These are phyloP conservation scores for Entomobrya proxima DNA, from an alignment of 2,888 invertebrate genomes.

Conservation along the genomic window DNA sequence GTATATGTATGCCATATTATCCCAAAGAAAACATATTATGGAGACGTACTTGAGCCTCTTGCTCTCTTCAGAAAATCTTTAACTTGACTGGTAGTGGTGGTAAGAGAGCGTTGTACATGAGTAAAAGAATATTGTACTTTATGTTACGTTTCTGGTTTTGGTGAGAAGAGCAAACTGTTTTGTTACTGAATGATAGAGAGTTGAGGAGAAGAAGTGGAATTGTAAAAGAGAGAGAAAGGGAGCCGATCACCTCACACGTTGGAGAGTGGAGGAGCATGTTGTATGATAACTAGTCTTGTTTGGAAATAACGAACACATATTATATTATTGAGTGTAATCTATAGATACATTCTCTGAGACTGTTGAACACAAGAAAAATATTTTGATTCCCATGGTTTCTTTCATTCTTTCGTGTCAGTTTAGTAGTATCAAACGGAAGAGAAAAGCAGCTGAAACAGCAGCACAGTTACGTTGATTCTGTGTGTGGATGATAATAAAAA, in stretches of 20 bases:
- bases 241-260: background rate
- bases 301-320: conserved; percentile 31
- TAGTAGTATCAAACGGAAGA: background rate
- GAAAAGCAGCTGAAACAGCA: background rate
- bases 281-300: conserved; percentile 47
- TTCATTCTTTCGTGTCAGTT: conserved; percentile 33
- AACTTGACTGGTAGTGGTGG: background rate
- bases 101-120: background rate
- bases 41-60: conserved; percentile 10
- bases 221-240: background rate
- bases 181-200: background rate
- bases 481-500: background rate
- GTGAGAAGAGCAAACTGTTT: background rate
- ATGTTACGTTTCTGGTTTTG: background rate
- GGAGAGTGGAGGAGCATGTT: conserved; percentile 21
- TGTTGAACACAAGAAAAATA: conserved; percentile 34
- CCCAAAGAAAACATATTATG: background rate
- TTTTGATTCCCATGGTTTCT: conserved; percentile 51
- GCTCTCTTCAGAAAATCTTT: conserved; percentile 6
- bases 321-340: background rate
- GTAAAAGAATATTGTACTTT: background rate
- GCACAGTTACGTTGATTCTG: background rate
- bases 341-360: background rate
- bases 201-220: background rate
- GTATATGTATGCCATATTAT: background rate